These are phyloP conservation scores for Spheniscus mendiculus DNA, from an alignment of 2,113 vertebrate genomes.

Conservation along the genomic window DNA sequence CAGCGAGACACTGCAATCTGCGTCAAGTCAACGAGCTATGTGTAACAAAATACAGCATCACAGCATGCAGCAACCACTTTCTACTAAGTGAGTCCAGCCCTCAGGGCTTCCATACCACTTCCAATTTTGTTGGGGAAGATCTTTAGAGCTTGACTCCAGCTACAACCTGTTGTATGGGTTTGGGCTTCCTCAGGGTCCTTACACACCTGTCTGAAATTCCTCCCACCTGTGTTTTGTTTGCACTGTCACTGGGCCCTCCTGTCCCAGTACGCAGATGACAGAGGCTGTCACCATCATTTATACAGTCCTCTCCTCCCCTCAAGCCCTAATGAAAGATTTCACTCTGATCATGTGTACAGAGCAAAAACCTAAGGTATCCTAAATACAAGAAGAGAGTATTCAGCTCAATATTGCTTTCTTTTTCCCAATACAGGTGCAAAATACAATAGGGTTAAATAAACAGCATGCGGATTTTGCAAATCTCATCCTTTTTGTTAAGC, in stretches of 20 bases:
- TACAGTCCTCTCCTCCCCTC: no score
- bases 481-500: not conserved
- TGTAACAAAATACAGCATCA: not conserved
- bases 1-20: not conserved
- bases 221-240: not conserved
- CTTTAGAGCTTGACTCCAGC: not conserved
- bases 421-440: not conserved
- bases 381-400: not conserved
- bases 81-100: not conserved
- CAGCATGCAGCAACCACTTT: not conserved
- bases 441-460: not conserved
- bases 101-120: not conserved
- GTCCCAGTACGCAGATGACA: not conserved
- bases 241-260: not conserved
- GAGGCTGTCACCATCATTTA: not conserved
- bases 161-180: fast-evolving
- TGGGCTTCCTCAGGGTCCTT: not conserved
- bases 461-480: not conserved
- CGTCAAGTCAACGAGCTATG: not conserved
- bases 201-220: not conserved
- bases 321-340: not conserved
- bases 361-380: not conserved
- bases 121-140: not conserved
- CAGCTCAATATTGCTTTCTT: not conserved
- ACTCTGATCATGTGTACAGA: not conserved